Conservation (phyloP, 2,113 vertebrate genomes). For the Tetrao urogallus region DNA sequence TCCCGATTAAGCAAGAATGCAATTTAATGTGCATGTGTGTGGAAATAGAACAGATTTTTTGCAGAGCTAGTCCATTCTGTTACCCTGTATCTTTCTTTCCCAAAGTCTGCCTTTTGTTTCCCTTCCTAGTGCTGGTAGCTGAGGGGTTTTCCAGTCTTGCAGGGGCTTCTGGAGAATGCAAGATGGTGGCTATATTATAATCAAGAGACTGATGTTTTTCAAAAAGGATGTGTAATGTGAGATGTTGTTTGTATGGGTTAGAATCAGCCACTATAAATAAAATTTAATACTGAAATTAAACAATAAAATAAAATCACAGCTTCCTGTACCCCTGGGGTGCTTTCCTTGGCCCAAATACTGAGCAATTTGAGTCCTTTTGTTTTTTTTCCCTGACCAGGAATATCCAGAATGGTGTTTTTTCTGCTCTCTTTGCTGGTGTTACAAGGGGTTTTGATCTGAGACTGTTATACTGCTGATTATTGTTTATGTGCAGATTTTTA, state of each 20-base stretch:
- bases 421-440: neutral
- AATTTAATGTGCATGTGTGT: neutral
- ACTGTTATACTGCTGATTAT: neutral
- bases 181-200: neutral
- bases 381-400: neutral
- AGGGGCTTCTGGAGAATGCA: neutral
- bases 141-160: neutral
- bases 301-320: neutral
- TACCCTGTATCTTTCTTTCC: neutral
- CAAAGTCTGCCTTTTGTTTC: neutral
- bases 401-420: neutral
- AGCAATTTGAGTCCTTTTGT: neutral
- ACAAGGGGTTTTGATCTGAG: neutral
- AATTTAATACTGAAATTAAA: neutral
- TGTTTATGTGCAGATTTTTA: neutral
- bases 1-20: neutral
- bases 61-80: accelerated
- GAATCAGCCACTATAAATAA: neutral
- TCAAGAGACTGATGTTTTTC: neutral
- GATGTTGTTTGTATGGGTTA: neutral
- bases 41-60: neutral
- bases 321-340: neutral
- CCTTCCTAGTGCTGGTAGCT: neutral
- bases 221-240: neutral
- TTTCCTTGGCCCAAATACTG: neutral